phyloP scores from a whole-genome alignment of 2,888 invertebrate genomes.

The Mechanitis messenoides region DNA sequence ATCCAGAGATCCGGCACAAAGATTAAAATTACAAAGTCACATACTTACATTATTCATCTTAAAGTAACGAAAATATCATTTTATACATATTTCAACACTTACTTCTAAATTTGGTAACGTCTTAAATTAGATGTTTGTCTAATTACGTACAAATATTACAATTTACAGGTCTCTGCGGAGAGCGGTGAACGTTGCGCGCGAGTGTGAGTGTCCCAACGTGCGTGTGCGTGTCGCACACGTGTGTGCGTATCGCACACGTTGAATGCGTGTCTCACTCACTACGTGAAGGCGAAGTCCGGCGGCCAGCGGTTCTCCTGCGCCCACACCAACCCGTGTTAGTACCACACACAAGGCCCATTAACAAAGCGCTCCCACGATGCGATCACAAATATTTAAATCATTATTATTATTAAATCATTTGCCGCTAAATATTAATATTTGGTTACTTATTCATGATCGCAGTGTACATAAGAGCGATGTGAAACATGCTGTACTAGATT shows the following conservation, averaged over 20 bases:
- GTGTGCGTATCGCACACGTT: too few species aligned
- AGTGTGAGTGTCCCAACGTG: slow-evolving; percentile 20
- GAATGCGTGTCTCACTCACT: slow-evolving; percentile 39
- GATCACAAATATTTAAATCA: neutral
- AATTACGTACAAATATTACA: slow-evolving; percentile 47
- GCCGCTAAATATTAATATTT: too few species aligned
- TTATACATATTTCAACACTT: slow-evolving; percentile 48
- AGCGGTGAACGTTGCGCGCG: slow-evolving; percentile 14
- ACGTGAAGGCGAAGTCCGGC: slow-evolving; percentile 69
- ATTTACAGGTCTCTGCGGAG: slow-evolving; percentile 36
- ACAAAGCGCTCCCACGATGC: neutral
- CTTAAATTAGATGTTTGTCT: slow-evolving; percentile 30
- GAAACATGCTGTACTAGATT: slow-evolving; percentile 13
- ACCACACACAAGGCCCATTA: slow-evolving; percentile 15
- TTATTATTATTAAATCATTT: too few species aligned
- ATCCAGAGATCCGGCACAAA: neutral
- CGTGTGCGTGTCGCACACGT: slow-evolving; percentile 9
- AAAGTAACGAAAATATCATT: slow-evolving; percentile 37
- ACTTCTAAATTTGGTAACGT: slow-evolving; percentile 41
- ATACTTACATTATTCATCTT: slow-evolving; percentile 15
- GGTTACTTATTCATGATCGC: too few species aligned
- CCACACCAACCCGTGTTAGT: slow-evolving; percentile 45
- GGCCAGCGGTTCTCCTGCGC: slow-evolving; percentile 70
- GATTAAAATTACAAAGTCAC: slow-evolving; percentile 7
- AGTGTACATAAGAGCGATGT: neutral